phyloP scores from a whole-genome alignment of 2,113 vertebrate genomes.

The Hippocampus abdominalis region DNA sequence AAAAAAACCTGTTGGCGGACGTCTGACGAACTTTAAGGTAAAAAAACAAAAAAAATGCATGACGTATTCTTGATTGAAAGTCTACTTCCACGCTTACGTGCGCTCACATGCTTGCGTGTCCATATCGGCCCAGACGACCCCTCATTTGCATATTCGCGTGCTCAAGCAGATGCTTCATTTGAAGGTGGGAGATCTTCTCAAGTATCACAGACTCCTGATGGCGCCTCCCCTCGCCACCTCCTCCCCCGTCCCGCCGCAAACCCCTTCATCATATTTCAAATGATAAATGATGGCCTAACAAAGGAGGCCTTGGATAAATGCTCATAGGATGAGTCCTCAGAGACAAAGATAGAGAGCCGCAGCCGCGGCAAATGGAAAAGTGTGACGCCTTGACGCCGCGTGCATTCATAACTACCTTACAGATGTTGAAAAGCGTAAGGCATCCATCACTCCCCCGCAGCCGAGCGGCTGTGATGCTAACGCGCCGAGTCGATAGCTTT shows the following conservation, averaged over 20 bases:
- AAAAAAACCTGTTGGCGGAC: no score
- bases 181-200: conserved; percentile 61
- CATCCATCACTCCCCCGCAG: conserved; percentile 65
- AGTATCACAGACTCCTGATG: conserved; percentile 49
- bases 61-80: neutral
- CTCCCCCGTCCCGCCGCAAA: neutral
- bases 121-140: neutral
- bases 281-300: conserved; percentile 74
- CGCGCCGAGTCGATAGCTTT: conserved; percentile 49
- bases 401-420: conserved; percentile 65
- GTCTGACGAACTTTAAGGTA: no score
- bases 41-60: neutral
- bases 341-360: conserved; percentile 58
- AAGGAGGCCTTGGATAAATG: conserved; percentile 68
- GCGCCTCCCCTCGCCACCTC: conserved; percentile 14
- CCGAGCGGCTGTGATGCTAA: conserved; percentile 55
- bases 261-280: conserved; percentile 65
- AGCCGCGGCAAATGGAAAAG: conserved; percentile 46
- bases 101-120: neutral
- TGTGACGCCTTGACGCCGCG: conserved; percentile 44
- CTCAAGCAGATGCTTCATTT: conserved; percentile 40
- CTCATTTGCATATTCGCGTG: conserved; percentile 12
- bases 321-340: conserved; percentile 68
- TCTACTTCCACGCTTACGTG: neutral
- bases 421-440: conserved; percentile 61